These are phyloP conservation scores for Dipodomys stephensi DNA, from an alignment of 2,113 vertebrate species.

Conservation along the genomic window DNA sequence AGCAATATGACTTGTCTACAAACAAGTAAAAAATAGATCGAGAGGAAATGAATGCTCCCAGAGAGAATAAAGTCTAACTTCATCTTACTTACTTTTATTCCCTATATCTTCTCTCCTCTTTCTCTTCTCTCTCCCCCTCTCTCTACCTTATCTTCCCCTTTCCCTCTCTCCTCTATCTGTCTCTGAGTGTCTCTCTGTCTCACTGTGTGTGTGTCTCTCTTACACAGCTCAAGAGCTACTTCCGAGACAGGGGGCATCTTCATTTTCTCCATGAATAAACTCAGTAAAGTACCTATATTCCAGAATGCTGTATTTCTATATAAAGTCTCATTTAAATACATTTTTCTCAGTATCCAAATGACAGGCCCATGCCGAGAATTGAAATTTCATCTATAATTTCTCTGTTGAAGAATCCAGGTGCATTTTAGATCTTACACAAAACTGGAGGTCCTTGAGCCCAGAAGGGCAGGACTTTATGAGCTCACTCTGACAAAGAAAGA, in stretches of 20 bases:
- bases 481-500: conserved; percentile 62
- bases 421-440: conserved; percentile 54
- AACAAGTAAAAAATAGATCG: conserved; percentile 68
- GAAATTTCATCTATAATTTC: conserved; percentile 50
- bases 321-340: conserved; percentile 59
- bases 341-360: background rate
- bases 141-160: background rate
- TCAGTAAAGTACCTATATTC: conserved; percentile 2
- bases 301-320: background rate
- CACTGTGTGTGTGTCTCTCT: no score
- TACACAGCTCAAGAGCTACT: background rate
- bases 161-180: background rate
- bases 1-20: conserved; percentile 39
- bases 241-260: background rate
- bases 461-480: conserved; percentile 46
- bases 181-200: background rate
- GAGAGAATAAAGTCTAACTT: conserved; percentile 26
- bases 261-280: conserved; percentile 19
- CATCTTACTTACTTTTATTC: conserved; percentile 56
- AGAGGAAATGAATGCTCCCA: conserved; percentile 62
- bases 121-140: background rate
- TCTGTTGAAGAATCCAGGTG: conserved; percentile 34
- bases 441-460: background rate
- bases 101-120: background rate
- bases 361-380: background rate